These are phyloP conservation scores for Anodontia alba DNA, from an alignment of 2,888 invertebrate species.

Conservation along the genomic window DNA sequence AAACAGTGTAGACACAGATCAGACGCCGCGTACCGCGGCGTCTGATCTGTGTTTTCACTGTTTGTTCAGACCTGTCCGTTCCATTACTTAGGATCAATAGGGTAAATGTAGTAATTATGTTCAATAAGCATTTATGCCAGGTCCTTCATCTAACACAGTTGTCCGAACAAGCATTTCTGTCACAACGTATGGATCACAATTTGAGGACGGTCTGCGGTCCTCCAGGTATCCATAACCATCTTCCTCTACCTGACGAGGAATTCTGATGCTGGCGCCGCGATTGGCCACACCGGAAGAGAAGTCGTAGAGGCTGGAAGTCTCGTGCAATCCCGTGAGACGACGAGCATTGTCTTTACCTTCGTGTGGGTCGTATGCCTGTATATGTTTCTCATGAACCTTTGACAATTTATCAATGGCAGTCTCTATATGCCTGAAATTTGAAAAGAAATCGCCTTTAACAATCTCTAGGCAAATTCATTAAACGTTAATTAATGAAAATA, in stretches of 20 bases:
- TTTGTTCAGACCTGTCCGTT: too few species aligned
- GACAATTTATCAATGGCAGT: conserved; percentile 97
- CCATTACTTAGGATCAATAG: too few species aligned
- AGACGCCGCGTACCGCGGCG: too few species aligned
- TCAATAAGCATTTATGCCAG: too few species aligned
- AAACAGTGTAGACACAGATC: too few species aligned
- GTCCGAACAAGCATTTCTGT: conserved; percentile 79
- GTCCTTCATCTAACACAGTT: conserved; percentile 60
- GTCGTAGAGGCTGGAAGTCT: conserved; percentile 98
- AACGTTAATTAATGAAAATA: too few species aligned
- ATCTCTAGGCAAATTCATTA: too few species aligned
- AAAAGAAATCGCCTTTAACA: neutral
- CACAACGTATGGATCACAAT: conserved; percentile 84
- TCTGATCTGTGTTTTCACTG: too few species aligned
- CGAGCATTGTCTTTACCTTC: conserved; percentile 98
- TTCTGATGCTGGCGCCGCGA: conserved; percentile 95
- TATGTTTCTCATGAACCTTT: conserved; percentile 96
- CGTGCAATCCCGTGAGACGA: conserved; percentile 95
- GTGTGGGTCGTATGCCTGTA: conserved; percentile 97
- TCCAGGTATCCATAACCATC: conserved; percentile 98
- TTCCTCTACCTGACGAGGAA: conserved; percentile 90
- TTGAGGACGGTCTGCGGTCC: conserved; percentile 90
- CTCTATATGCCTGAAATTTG: conserved; percentile 92
- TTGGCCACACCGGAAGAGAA: conserved; percentile 97
- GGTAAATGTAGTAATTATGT: too few species aligned